Evolutionary conservation across 1,140 invertebrate species (phyloP), one percentile per base, ranked within the genome.

Genomic region (Stenopsyche tienmushanensis): DNA sequence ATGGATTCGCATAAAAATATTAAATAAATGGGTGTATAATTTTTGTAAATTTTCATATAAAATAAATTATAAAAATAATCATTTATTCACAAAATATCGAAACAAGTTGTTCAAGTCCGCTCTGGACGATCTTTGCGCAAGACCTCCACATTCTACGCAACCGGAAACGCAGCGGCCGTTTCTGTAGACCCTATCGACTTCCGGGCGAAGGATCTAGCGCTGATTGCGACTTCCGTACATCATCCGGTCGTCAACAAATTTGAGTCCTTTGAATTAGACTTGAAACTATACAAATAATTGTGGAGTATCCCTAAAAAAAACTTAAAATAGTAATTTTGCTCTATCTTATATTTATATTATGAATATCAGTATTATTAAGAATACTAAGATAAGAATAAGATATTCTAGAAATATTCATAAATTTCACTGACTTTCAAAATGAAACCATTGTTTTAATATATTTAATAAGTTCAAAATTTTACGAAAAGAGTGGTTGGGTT

Each of bases 181-280:
- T 39, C 34, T 39, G 34, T 39, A 39, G 34, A 39, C 17, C 44
- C 18, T 47, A 7, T 5, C 44, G 44, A 15, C 65, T 52, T 66
- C 65, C 65, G 65, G 50, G 1, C 3, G 49, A 50, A 42, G 41
- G 39, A n/a, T 44, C 7, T 29, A 7, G 53, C 23, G 42, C 59
- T 66, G 65, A 66, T 66, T 66, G 52, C 58, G 20, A 54, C 65
- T 62, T 66, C 65, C 65, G 58, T n/a, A 39, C 23, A 15, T 29
- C 52, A 7, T 55, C 52, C 52, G 62, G 50, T 45, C 50, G 34
- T 60, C 57, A 64, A 34, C 47, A 24, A 41, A 21, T 17, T 23
- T 49, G 9, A 18, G 47, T n/a, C 58, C 60, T 34, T 52, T 24
- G 34, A 63, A 39, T 17, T 18, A 23, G 5, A 34, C 29, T 34